Conservation (phyloP, 2,113 vertebrate species). For the Eublepharis macularius region DNA sequence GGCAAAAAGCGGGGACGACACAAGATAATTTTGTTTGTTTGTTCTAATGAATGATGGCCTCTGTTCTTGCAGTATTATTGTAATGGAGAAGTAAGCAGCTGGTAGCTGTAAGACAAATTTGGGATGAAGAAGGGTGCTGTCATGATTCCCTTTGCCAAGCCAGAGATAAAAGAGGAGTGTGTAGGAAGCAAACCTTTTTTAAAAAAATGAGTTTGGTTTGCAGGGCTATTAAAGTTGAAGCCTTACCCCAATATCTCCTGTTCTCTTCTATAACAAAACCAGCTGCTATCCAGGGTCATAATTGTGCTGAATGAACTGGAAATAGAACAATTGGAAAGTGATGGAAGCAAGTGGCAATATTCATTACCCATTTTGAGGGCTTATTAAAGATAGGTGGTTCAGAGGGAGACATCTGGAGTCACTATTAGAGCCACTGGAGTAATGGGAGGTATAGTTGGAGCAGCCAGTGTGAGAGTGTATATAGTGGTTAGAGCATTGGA, state of each 20-base stretch:
- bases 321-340: not conserved
- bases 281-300: not conserved
- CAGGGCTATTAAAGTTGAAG: too few species aligned
- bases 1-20: not conserved
- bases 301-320: not conserved
- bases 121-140: not conserved
- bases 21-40: not conserved
- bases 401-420: not conserved
- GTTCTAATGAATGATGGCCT: not conserved
- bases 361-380: too few species aligned
- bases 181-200: not conserved
- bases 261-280: not conserved
- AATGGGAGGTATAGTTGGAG: not conserved
- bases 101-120: not conserved
- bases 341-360: not conserved
- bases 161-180: not conserved
- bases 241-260: not conserved
- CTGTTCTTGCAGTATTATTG: not conserved
- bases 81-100: not conserved
- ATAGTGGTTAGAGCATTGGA: too few species aligned
- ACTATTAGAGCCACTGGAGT: not conserved
- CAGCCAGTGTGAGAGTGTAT: too few species aligned
- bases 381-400: not conserved
- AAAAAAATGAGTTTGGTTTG: not conserved
- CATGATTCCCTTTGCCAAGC: not conserved